Evolutionary conservation across 2,113 vertebrate species (phyloP).

Genomic region (Struthio camelus): DNA sequence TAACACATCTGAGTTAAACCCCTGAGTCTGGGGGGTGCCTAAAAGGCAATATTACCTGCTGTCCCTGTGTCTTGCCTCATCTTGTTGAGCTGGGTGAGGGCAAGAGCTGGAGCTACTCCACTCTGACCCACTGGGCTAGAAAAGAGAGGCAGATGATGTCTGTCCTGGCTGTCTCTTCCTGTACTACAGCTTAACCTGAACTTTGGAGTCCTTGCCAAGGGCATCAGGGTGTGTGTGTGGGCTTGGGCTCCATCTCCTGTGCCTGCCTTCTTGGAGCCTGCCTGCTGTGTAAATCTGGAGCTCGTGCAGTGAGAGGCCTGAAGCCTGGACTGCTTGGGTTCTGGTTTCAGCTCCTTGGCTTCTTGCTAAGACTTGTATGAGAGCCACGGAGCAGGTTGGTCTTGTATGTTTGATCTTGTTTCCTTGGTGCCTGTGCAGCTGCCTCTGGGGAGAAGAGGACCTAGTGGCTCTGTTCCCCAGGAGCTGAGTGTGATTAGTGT

Average conservation of each 20-base stretch:
- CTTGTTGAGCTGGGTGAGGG: neutral
- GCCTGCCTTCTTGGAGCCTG: neutral
- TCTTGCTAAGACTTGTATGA: constrained; percentile 47
- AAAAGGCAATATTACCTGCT: fast-evolving
- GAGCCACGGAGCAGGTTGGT: constrained; percentile 47
- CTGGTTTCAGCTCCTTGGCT: neutral
- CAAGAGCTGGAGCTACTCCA: fast-evolving
- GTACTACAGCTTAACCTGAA: neutral
- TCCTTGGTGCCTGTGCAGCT: neutral
- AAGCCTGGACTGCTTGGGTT: neutral
- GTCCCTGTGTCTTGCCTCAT: neutral
- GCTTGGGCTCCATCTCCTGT: neutral
- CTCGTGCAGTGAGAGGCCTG: neutral
- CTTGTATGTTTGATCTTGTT: constrained; percentile 17
- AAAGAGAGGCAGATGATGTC: neutral
- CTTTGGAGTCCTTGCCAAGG: neutral
- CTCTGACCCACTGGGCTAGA: neutral
- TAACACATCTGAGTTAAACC: neutral
- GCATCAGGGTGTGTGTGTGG: neutral
- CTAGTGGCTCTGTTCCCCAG: neutral
- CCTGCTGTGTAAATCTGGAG: neutral
- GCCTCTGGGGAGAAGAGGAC: neutral
- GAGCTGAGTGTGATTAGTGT: no score
- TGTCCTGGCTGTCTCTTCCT: neutral
- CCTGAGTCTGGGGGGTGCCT: fast-evolving